Evolutionary conservation across 1,140 invertebrate species (phyloP), one percentile per base, ranked within the genome.

Genomic region (Leptinotarsa texana): DNA sequence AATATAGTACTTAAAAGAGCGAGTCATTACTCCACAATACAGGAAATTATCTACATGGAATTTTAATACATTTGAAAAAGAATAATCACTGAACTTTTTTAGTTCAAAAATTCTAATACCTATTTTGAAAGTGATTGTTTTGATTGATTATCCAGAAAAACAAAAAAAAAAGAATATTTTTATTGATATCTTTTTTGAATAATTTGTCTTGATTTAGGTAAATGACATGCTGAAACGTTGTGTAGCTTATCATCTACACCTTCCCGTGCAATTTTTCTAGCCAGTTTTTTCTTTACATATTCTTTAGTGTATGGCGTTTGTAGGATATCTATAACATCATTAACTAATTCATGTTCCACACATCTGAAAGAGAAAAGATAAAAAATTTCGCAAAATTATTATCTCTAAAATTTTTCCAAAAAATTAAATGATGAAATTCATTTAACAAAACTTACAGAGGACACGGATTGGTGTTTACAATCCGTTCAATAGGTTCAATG

Each of bases 181-280:
- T 84, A 87, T 80, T 88, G 87, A 77, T 87, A 89, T 65, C 88
- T 79, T 75, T 82, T 87, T 75, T 88, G 88, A 69, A 89, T 88
- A 77, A 89, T 86, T 80, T 87, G 85, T 78, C 86, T 85, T 4
- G 88, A 85, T 66, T 86, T 87, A 18, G 88, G 88, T 74, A 89
- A 82, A 76, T 87, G 85, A 77, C 88, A 89, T 27, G 80, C 84
- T 21, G 88, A 89, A 48, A 89, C 86, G 73, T 87, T 89, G 74
- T 89, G 88, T 66, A 89, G 77, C 21, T 86, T 81, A 51, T 87
- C 84, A 1, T 80, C 42, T 13, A 83, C 83, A 68, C 87, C 87
- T 61, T 85, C 83, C n/a, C 81, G 69, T 42, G 82, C 47, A 13
- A 88, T 78, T 21, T 82, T 82, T 61, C 72, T 72, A 47, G 80